Base-by-base conservation (phyloP, 2,797 vertebrate species). In the Graptemys geographica region DNA sequence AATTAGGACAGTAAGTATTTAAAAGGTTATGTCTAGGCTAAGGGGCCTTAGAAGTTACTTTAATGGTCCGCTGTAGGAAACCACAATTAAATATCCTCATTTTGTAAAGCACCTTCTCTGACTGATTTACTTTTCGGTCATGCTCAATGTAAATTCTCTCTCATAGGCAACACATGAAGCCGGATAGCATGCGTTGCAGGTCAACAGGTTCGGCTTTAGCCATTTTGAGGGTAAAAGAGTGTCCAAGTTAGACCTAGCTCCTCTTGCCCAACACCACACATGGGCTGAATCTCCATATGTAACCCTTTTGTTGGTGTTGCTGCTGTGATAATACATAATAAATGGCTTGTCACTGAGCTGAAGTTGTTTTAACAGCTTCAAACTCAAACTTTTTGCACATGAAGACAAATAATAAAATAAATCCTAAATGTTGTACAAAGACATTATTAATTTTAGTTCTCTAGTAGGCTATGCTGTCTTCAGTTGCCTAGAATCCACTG, bases 161-260 rank as follows among this genome's bases (percentile, higher is more conserved):
- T 80, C 41, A 2, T 8, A 86, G 0, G 86, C 41, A 86, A 87
- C 74, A 86, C 44, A 92, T 86, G 89, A 85, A 88, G 92, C 80
- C 51, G 82, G 84, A 86, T 85, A 89, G n/a, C 2, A 0, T 44
- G 12, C 37, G 92, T 86, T 94, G 89, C 79, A 93, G 72, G n/a
- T 72, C n/a, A 72, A 72, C n/a, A 41, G 19, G 23, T 21, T 69
- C 18, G 3, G 9, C 53, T 11, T 91, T 37, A 95, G 89, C 41
- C 84, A 18, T 80, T 92, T 90, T 65, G 79, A 56, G 84, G 92
- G 84, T 2, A 21, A 4, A 44, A 51, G 95, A 91, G 51, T 85
- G 89, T 87, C 94, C 94, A 94, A 81, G 80, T 91, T 85, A 92
- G 33, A 69, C 84, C 87, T 92, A 88, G 88, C 91, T 95, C 74